These are phyloP conservation scores for Chironomus striatipennis DNA, from an alignment of 1,140 invertebrate genomes.

Conservation along the genomic window DNA sequence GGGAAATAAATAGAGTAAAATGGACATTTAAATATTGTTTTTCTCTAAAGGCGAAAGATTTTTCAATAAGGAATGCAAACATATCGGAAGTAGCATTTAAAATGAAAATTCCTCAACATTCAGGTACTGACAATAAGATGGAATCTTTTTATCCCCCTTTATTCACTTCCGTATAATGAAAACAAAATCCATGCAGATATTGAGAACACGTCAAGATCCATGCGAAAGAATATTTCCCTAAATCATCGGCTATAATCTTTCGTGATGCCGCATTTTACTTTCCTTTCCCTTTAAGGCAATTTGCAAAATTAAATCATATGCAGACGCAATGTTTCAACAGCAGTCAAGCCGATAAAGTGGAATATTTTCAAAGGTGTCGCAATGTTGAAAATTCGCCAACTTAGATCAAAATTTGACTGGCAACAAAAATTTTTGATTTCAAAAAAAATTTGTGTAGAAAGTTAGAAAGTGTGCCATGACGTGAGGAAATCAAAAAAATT, in stretches of 20 bases:
- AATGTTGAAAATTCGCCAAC: no score
- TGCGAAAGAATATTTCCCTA: background rate
- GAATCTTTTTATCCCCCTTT: background rate
- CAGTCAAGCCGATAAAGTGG: background rate
- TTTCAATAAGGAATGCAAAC: slow-evolving; percentile 8
- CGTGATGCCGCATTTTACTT: background rate
- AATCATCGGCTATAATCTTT: background rate
- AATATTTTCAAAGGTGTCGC: no score
- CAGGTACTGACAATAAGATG: slow-evolving; percentile 9
- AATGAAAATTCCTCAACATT: background rate
- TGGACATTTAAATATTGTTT: slow-evolving; percentile 1
- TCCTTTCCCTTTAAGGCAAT: background rate
- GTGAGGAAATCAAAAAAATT: background rate
- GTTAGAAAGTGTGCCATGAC: no score
- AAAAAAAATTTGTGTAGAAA: no score
- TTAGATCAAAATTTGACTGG: no score
- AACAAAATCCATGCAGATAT: no score
- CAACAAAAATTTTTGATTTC: no score
- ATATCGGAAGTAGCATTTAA: slow-evolving; percentile 3
- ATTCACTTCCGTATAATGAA: background rate
- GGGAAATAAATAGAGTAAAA: background rate
- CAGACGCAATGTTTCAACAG: background rate
- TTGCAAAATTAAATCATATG: background rate
- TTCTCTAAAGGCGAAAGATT: background rate
- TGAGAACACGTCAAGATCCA: no score